Evolutionary conservation across 1,140 invertebrate genomes (phyloP), one percentile per base, ranked within the genome.

Genomic region (Leptestheria dahalacensis): DNA sequence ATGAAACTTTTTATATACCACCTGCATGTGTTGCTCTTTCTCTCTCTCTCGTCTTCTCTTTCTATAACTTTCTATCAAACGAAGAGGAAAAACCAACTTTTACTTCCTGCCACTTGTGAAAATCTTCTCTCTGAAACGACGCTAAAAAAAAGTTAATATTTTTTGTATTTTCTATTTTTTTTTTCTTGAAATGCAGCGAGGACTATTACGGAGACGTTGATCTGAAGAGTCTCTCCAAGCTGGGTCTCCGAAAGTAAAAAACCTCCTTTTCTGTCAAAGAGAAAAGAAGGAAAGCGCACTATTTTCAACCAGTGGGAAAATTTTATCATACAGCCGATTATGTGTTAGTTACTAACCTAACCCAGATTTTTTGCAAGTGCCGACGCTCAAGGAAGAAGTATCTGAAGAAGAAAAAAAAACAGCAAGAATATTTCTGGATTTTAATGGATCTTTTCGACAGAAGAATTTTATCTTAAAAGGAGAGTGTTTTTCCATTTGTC

Each of bases 161-260:
- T 52, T 51, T 51, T 9, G 12, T 52, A n/a, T 52, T 52, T 52
- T 52, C n/a, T 20, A 21, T 6, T 23, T 23, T 52, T 52, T 52
- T 49, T 6, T 48, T 23, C 12, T 12, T 65, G 60, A 63, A 28
- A 48, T 52, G 57, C 61, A 72, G 90, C 79, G 89, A 93, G 79
- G 88, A 93, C 80, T 94, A 94, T 80, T 94, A 94, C 70, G 90
- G 90, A 65, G 89, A 92, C 73, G 73, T 91, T 79, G 88, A 92
- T 76, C 76, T 93, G 76, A 94, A 92, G 81, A 81, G 82, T 74
- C 88, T 92, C 78, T 84, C 86, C 74, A 92, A 93, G 79, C 88
- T 85, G 74, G 87, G 91, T 73, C 80, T 91, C 48, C 48, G 48
- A 50, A 58, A 52, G 50, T 29, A 51, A 29, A 25, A 28, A 51